A percentile compares a stretch with the other conserved stretches of the same genome.
Evolutionary conservation across 2,113 vertebrate genomes (phyloP).

Genomic region (Ciconia boyciana): DNA sequence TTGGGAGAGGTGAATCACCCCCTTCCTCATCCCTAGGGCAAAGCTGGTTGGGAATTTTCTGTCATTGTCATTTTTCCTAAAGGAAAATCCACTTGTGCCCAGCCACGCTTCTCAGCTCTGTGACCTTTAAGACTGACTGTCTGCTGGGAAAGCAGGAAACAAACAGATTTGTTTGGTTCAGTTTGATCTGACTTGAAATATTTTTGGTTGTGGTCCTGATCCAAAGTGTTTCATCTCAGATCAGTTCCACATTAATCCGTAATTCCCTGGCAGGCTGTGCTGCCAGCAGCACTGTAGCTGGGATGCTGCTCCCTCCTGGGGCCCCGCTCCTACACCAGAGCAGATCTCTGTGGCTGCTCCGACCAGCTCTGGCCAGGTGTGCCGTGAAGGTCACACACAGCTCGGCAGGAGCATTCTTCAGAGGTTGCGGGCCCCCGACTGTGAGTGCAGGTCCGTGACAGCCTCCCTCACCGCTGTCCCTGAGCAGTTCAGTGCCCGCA

Average conservation of each 20-base stretch:
- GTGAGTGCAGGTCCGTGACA: neutral
- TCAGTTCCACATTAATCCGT: conserved; percentile 37
- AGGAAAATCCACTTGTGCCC: conserved; percentile 32
- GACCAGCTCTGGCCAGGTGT: neutral
- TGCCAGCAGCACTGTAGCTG: neutral
- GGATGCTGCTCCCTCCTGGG: neutral
- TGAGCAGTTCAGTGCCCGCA: rapidly evolving
- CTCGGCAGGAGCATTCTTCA: neutral
- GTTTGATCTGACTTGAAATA: conserved; percentile 1
- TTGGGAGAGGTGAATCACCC: neutral
- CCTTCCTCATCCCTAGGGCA: neutral
- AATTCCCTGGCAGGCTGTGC: conserved; percentile 9
- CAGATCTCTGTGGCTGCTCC: neutral
- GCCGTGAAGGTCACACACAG: rapidly evolving
- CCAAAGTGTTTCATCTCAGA: conserved; percentile 55
- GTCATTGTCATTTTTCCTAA: conserved; percentile 2
- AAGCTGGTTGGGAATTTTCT: conserved; percentile 19
- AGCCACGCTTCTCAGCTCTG: neutral
- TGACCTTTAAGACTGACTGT: conserved; percentile 57
- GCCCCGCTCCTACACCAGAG: neutral
- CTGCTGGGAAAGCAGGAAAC: conserved; percentile 60
- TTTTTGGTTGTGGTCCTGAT: conserved; percentile 40
- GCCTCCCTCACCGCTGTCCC: neutral
- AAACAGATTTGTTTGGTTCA: conserved; percentile 56
- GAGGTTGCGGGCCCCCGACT: rapidly evolving